Base-by-base conservation (phyloP, 92 coral and sea anemone species). In the Palythoa heliodiscus region DNA sequence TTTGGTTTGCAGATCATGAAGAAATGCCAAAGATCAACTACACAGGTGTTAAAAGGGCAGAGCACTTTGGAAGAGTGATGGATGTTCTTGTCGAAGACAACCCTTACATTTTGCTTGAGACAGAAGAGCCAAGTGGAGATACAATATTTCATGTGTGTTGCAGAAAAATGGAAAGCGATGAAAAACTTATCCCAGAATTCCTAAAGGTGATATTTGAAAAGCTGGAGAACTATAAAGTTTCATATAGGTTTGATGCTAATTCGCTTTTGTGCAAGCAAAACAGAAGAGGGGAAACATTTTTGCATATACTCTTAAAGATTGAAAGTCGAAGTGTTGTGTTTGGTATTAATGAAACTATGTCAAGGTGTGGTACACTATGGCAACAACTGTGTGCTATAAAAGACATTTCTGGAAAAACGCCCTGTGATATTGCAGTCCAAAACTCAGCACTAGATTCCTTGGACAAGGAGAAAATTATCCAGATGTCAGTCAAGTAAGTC, bases 41-140 rank as follows among this genome's bases (percentile, higher is more conserved):
- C 40, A 43, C 84, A 47, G 60, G 61, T n/a, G 84, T 80, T 15
- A 80, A 23, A 40, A 80, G 61, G 19, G 84, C 84, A 3, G 84
- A 80, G 75, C 11, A 47, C 17, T 80, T 80, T 80, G 84, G 84
- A 22, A 80, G 14, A 80, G 74, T 80, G 25, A 66, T 80, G 74
- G 84, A 80, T 22, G 40, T 66, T 15, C 2, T 80, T 80, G 84
- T 80, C 3, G 74, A 64, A 11, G 63, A 66, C 14, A 80, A 48
- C 48, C 84, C 63, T 14, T 8, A 19, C 14, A 48, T 80, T 66
- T 80, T 80, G 74, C 15, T 64, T 24, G 84, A 80, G 47, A 23
- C 72, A 2, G 84, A 80, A 80, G 61, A 80, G 11, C 63, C 84
- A 0, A 80, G 74, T 22, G 84, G 84, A 22, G 84, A 80, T 7